Percentiles rank a stretch among this genome's conserved stretches.
phyloP scores from a whole-genome alignment of 2,113 vertebrate genomes.

The Zosterops hypoxanthus region DNA sequence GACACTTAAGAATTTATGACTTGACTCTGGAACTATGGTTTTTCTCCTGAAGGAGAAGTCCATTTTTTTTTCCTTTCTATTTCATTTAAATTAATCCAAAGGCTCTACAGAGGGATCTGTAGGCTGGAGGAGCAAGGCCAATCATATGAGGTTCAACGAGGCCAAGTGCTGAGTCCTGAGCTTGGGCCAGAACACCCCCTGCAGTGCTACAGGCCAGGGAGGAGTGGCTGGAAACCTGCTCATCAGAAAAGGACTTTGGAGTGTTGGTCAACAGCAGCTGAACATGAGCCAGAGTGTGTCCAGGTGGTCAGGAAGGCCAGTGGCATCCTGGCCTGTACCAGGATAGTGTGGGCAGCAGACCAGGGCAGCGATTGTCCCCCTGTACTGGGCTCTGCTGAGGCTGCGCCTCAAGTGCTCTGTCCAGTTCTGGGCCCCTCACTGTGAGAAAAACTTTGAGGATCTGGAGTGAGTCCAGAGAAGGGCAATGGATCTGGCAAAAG shows the following conservation, averaged over 20 bases:
- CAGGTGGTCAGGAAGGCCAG: background rate
- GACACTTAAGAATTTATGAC: background rate
- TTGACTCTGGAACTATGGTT: background rate
- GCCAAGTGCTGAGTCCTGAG: background rate
- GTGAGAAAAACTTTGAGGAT: background rate
- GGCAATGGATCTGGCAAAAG: background rate
- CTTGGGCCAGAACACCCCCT: background rate
- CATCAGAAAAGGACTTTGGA: background rate
- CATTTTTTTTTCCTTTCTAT: background rate
- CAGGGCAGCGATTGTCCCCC: accelerated
- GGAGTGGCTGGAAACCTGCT: background rate
- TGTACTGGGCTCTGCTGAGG: accelerated
- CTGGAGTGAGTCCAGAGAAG: background rate
- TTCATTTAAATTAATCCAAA: background rate
- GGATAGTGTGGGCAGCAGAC: background rate
- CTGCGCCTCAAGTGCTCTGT: accelerated
- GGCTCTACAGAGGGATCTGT: background rate
- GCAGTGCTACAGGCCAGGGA: background rate
- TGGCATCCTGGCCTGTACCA: background rate
- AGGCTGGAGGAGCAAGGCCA: background rate
- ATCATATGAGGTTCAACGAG: background rate
- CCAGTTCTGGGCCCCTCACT: background rate
- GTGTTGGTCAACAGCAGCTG: background rate
- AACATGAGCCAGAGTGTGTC: background rate
- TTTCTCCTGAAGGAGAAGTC: background rate